phyloP scores from a whole-genome alignment of 2,797 vertebrate species.

The Myiotriccus ornatus region DNA sequence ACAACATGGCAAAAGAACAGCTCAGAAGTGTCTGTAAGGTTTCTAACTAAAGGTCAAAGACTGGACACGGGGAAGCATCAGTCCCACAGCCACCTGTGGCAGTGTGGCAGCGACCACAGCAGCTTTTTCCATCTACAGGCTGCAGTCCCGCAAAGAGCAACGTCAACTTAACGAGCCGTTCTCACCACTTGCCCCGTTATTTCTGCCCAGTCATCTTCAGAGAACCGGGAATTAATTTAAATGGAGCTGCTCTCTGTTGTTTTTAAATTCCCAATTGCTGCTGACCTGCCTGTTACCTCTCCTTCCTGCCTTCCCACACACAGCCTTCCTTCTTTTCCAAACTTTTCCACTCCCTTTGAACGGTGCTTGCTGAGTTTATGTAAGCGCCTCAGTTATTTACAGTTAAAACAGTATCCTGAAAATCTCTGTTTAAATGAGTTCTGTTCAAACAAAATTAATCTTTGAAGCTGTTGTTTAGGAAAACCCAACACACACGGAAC shows the following conservation, averaged over 20 bases:
- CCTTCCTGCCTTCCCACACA: background rate
- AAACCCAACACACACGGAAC: background rate
- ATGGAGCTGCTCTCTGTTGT: background rate
- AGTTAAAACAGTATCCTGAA: background rate
- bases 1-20: background rate
- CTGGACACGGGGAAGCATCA: background rate
- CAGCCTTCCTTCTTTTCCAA: fast-evolving
- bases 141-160: background rate
- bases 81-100: background rate
- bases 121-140: background rate
- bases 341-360: background rate
- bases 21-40: background rate
- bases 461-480: background rate
- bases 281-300: background rate
- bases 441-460: background rate
- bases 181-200: background rate
- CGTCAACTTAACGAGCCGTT: background rate
- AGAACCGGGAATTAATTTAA: background rate
- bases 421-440: background rate
- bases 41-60: background rate
- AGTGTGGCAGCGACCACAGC: background rate
- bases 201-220: background rate
- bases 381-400: background rate
- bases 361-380: background rate
- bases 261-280: background rate